A percentile compares a stretch with the other conserved stretches of the same genome.
Evolutionary conservation across 2,888 invertebrate genomes (phyloP).

Genomic region (Zaprionus bogoriensis): DNA sequence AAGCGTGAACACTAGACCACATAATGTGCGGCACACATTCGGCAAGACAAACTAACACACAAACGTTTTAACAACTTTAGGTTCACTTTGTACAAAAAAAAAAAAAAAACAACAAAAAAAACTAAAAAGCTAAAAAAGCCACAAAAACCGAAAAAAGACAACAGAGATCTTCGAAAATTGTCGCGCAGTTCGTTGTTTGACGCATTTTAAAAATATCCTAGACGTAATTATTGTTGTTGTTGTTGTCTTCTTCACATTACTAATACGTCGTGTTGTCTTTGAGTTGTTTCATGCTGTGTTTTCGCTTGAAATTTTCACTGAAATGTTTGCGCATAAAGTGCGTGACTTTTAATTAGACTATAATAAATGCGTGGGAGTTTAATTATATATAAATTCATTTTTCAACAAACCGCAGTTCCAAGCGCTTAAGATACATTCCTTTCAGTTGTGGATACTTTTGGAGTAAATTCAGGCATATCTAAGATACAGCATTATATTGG

Average conservation of each 20-base stretch:
- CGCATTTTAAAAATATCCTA: conserved; percentile 74
- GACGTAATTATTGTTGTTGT: conserved; percentile 54
- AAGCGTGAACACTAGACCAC: conserved; percentile 77
- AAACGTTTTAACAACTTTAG: conserved; percentile 45
- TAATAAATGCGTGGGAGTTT: conserved; percentile 49
- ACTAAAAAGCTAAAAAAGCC: conserved; percentile 7
- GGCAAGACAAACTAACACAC: conserved; percentile 21
- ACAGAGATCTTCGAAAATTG: conserved; percentile 45
- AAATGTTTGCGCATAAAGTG: conserved; percentile 61
- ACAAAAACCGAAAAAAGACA: conserved; percentile 29
- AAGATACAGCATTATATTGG: no score
- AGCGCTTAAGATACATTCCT: neutral
- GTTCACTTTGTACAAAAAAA: conserved; percentile 41
- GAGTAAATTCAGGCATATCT: no score
- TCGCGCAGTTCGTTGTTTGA: conserved; percentile 58
- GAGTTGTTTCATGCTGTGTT: conserved; percentile 25
- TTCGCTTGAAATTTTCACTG: conserved; percentile 17
- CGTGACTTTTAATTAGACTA: conserved; percentile 70
- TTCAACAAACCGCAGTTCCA: neutral
- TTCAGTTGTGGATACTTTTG: neutral
- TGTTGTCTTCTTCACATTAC: conserved; percentile 54
- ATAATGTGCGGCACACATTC: conserved; percentile 75
- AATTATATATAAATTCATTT: conserved; percentile 30
- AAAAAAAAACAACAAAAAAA: conserved; percentile 22
- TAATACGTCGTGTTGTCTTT: conserved; percentile 69